Conservation (phyloP, 2,888 invertebrate genomes). For the Lamellibrachia columna region DNA sequence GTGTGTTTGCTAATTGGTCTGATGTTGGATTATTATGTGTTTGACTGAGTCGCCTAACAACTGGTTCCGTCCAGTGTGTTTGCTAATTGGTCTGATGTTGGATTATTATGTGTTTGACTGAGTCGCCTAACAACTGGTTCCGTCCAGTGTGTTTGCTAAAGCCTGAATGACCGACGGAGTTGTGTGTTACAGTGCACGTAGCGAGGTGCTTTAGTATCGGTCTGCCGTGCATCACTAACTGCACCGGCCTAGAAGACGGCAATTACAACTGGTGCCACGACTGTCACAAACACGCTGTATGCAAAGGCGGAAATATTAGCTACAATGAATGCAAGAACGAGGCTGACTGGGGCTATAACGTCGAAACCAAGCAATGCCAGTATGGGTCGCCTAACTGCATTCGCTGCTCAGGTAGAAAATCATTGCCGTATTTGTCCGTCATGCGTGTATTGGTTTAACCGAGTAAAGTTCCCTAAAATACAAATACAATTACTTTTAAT, state of each 20-base stretch:
- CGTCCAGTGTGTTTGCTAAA: too few relatives aligned
- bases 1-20: too few relatives aligned
- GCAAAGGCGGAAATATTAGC: not conserved
- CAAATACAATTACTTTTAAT: not conserved
- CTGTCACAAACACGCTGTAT: not conserved
- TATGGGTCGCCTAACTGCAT: not conserved
- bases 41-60: too few relatives aligned
- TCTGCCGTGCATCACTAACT: not conserved
- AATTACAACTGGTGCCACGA: not conserved
- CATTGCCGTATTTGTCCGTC: not conserved
- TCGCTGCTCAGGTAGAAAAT: not conserved
- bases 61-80: too few relatives aligned
- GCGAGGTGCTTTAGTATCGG: not conserved
- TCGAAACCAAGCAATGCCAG: not conserved
- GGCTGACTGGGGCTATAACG: not conserved
- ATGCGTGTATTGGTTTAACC: not conserved
- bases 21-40: too few relatives aligned
- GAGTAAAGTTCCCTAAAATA: not conserved
- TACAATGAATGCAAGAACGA: not conserved
- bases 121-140: too few relatives aligned
- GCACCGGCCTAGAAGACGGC: not conserved
- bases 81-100: too few relatives aligned
- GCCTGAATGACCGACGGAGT: not conserved
- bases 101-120: too few relatives aligned
- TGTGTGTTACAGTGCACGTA: not conserved